Conservation (phyloP, 2,888 invertebrate genomes). For the Lottia gigantea region DNA sequence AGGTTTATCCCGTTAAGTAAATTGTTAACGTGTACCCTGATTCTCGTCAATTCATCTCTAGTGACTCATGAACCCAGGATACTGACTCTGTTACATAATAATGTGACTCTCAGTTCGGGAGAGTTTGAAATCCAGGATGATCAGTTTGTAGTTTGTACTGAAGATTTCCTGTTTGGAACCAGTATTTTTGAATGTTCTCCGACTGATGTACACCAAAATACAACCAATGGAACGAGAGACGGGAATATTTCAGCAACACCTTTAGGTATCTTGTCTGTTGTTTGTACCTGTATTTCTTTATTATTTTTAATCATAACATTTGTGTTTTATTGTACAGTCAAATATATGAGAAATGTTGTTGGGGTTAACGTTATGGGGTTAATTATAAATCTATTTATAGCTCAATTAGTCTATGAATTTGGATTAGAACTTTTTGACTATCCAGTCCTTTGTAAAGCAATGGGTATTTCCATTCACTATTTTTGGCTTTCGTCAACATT, state of each 20-base stretch:
- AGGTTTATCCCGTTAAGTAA: not conserved
- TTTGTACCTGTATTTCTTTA: not conserved
- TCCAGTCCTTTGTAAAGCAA: not conserved
- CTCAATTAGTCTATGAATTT: not conserved
- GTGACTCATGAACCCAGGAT: not conserved
- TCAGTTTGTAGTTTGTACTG: not conserved
- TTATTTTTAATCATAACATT: not conserved
- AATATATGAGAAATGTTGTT: not conserved
- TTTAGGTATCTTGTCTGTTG: not conserved
- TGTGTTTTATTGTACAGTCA: not conserved
- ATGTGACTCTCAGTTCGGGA: not conserved
- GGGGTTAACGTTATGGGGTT: not conserved
- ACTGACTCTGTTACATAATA: not conserved
- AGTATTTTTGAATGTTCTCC: not conserved
- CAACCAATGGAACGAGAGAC: too few species aligned
- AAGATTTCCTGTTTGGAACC: not conserved
- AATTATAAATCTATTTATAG: not conserved
- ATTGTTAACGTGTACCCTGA: not conserved
- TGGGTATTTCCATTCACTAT: not conserved
- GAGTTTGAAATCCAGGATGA: not conserved
- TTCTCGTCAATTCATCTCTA: not conserved
- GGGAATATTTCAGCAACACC: not conserved
- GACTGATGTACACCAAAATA: not conserved
- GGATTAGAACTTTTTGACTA: not conserved
- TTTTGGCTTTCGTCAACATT: not conserved